Evolutionary conservation across 2,113 vertebrate genomes (phyloP).

Genomic region (Salminus brasiliensis): DNA sequence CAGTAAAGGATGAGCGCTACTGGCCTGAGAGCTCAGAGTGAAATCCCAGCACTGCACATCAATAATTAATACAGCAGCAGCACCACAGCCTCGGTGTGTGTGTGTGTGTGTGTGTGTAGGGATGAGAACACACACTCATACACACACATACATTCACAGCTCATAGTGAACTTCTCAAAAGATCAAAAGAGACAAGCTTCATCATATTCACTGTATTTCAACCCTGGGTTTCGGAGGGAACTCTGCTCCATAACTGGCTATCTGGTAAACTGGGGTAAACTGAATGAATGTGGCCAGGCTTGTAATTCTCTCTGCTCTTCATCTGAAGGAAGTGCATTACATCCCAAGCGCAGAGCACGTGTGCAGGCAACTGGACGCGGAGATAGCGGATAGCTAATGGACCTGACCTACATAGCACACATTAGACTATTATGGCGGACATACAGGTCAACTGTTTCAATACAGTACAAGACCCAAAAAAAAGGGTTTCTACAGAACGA

Average conservation of each 20-base stretch:
- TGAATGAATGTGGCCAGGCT: not conserved
- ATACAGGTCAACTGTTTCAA: not conserved
- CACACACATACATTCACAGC: not conserved
- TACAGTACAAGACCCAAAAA: not conserved
- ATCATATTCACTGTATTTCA: not conserved
- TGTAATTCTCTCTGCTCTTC: not conserved
- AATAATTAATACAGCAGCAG: conserved; percentile 22
- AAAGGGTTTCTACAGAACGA: not conserved
- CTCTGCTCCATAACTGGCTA: not conserved
- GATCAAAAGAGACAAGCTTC: not conserved
- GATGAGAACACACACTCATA: not conserved
- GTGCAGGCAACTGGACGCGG: not conserved
- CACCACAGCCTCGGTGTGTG: not conserved
- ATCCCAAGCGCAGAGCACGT: not conserved
- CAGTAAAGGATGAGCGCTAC: conserved; percentile 1
- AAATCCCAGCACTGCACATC: conserved; percentile 36
- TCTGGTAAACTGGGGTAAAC: too few relatives aligned
- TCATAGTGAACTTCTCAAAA: not conserved
- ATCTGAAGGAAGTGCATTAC: not conserved
- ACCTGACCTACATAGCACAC: not conserved
- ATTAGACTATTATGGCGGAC: not conserved
- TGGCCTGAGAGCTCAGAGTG: conserved; percentile 20
- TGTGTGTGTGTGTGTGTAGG: not conserved
- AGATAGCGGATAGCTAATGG: not conserved
- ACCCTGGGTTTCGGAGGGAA: not conserved